Evolutionary conservation across 2,888 invertebrate species (phyloP), one percentile per base, ranked within the genome.

Genomic region (Aphodius granarius): DNA sequence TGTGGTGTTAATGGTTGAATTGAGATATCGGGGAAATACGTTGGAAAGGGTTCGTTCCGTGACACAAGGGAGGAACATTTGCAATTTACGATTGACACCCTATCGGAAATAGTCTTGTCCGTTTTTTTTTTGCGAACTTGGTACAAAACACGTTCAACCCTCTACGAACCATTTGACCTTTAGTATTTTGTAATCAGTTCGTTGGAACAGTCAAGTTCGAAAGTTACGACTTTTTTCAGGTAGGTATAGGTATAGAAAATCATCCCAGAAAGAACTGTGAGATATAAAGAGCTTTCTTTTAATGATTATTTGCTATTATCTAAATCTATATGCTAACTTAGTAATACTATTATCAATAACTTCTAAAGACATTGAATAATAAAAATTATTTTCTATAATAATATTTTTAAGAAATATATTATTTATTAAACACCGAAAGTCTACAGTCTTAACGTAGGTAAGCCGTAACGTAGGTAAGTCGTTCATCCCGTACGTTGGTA

Each of bases 1-100:
- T 85, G 85, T 83, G 83, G 86, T 86, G 86, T 83, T 86, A 86
- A 86, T 86, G 85, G 85, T 75, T 79, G 82, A 83, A 86, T 86
- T 85, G 85, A 85, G 85, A 85, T 83, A 68, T 68, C 68, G 68
- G n/a, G 21, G 21, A 68, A 68, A 68, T 68, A 68, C 68, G 68
- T 68, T 68, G 22, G 68, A 3, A 20, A 68, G 68, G 68, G 68
- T 18, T 19, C 13, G 43, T 15, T 18, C 65, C 15, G 16, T 19
- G 19, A 65, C 20, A 13, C 15, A 20, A 68, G 22, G 22, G 22
- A 68, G 68, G 68, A 22, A 68, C 21, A 68, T 68, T 68, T 68
- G 21, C n/a, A 68, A 68, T 68, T 68, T 68, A 68, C 68, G 68
- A 68, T 20, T 68, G 22, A 68, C 68, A 22, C 13, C 68, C 20